Conservation (phyloP, 2,113 vertebrate species). For the Beaufortia kweichowensis region DNA sequence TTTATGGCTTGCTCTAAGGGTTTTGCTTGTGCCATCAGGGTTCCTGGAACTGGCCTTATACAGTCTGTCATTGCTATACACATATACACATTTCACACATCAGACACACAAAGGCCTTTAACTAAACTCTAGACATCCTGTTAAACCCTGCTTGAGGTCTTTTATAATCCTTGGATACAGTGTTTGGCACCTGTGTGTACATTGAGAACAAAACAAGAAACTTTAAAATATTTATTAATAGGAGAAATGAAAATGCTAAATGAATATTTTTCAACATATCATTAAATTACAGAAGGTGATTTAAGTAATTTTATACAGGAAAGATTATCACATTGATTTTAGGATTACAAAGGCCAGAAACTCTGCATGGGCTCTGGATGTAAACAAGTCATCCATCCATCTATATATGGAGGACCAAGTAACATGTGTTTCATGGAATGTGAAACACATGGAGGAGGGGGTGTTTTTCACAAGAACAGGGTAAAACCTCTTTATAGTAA, state of each 20-base stretch:
- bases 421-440: not conserved
- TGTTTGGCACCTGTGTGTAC: not conserved
- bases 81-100: not conserved
- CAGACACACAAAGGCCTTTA: not conserved
- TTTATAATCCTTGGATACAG: not conserved
- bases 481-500: not conserved
- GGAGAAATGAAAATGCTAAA: too few species aligned
- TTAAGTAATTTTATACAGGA: not conserved
- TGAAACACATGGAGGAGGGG: slow-evolving; percentile 1
- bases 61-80: slow-evolving; percentile 7
- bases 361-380: not conserved
- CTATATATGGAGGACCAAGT: slow-evolving; percentile 1
- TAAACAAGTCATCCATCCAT: slow-evolving; percentile 18
- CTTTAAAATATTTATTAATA: too few species aligned
- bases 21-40: slow-evolving; percentile 14
- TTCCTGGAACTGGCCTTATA: slow-evolving; percentile 35
- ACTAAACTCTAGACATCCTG: not conserved
- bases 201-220: too few species aligned
- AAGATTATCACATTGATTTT: not conserved
- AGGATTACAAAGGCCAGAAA: not conserved
- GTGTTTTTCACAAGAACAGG: not conserved
- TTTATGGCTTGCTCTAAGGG: not conserved
- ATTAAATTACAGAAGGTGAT: not conserved
- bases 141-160: not conserved
- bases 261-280: too few species aligned